phyloP scores from a whole-genome alignment of 2,113 vertebrate genomes.

The Columba janthina region DNA sequence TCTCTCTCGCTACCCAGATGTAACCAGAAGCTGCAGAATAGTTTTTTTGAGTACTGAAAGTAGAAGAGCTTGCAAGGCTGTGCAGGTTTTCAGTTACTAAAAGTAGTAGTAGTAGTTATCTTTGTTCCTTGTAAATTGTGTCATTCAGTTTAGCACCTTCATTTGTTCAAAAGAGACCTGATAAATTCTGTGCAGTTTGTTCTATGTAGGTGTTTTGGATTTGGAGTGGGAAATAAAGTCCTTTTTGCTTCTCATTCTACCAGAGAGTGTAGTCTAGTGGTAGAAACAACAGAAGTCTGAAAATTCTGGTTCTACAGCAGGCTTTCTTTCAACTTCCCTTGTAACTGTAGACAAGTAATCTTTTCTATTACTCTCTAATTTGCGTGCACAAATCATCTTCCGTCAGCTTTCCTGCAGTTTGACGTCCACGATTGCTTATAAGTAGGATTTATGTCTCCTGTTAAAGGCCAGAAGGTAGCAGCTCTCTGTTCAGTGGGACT shows the following conservation, averaged over 20 bases:
- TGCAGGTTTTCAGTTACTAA: background rate
- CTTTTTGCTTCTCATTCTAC: background rate
- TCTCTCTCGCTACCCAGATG: background rate
- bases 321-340: background rate
- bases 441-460: slow-evolving; percentile 12
- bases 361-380: background rate
- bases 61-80: background rate
- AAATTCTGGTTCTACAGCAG: background rate
- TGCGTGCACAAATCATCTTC: background rate
- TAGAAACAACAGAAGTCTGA: background rate
- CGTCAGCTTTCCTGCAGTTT: background rate
- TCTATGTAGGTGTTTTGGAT: background rate
- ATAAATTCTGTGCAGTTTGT: background rate
- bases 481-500: background rate
- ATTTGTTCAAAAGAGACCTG: background rate
- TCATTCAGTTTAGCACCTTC: background rate
- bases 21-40: background rate
- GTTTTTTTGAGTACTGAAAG: background rate
- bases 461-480: slow-evolving; percentile 10
- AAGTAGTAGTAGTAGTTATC: background rate
- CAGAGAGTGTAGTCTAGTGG: background rate
- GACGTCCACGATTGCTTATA: background rate
- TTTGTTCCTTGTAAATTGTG: background rate
- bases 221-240: background rate
- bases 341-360: background rate